Percentiles rank a stretch among this genome's conserved stretches.
Evolutionary conservation across 1,140 invertebrate genomes (phyloP).

Genomic region (Cydia splendana): DNA sequence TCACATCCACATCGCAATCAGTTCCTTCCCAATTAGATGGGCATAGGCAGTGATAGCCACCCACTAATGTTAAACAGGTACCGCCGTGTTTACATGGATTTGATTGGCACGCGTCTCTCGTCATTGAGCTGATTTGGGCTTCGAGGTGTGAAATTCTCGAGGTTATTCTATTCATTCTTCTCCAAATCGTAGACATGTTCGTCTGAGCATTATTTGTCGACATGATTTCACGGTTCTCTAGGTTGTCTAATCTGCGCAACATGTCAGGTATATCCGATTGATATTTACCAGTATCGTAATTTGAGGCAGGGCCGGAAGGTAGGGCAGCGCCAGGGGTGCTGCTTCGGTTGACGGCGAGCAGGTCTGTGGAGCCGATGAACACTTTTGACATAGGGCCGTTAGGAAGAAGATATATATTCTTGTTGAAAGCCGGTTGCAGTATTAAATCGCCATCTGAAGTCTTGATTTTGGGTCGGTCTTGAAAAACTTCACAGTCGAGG

Average conservation of each 20-base stretch:
- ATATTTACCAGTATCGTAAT: background rate
- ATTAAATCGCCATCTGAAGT: conserved; percentile 83
- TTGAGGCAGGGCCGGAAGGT: conserved; percentile 31
- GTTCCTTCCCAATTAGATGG: conserved; percentile 88
- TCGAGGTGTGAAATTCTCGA: conserved; percentile 70
- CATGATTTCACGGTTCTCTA: conserved; percentile 63
- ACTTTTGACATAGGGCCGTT: conserved; percentile 81
- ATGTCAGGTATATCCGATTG: conserved; percentile 45
- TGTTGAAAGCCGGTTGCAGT: conserved; percentile 82
- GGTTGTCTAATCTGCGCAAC: conserved; percentile 66
- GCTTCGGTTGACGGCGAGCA: conserved; percentile 65
- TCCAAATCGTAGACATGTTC: conserved; percentile 49
- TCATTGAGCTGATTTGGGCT: conserved; percentile 62
- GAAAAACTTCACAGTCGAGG: conserved; percentile 54
- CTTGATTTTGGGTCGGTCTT: conserved; percentile 82
- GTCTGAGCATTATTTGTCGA: conserved; percentile 48
- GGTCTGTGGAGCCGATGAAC: conserved; percentile 81
- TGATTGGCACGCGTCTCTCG: conserved; percentile 83
- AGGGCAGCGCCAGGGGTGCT: conserved; percentile 14
- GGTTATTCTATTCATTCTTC: conserved; percentile 55
- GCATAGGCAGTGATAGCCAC: conserved; percentile 89
- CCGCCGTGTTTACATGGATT: conserved; percentile 93
- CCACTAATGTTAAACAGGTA: conserved; percentile 87
- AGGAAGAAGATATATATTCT: conserved; percentile 83
- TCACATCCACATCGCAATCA: conserved; percentile 89